Evolutionary conservation across 2,888 invertebrate genomes (phyloP), one percentile per base, ranked within the genome.

Genomic region (Clunio marinus): DNA sequence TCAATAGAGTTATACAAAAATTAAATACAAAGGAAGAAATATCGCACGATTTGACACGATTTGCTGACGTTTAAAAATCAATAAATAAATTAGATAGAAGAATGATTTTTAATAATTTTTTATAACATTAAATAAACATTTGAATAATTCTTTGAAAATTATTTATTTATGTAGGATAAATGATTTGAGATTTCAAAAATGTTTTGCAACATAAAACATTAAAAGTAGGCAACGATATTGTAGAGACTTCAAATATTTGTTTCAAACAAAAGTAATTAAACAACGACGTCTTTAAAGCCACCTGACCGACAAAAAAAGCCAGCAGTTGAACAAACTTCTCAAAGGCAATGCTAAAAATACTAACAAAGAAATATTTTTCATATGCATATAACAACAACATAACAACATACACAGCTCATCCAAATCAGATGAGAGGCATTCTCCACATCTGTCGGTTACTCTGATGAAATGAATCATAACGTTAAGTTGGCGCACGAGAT

Each of bases 401-500:
- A n/a, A n/a, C n/a, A n/a, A n/a, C n/a, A n/a, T n/a, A n/a, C n/a
- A n/a, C n/a, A n/a, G n/a, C 8, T 24, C 55, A 13, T 10, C n/a
- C 3, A 24, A 10, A 32, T 60, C 32, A 13, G 60, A 60, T 17
- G 60, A 24, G 37, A 60, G 35, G 20, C 17, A 7, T 28, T 17
- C 15, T 60, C n/a, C n/a, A 60, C 60, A 60, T 60, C 60, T 60
- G 60, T 60, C 60, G 32, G 22, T 27, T 55, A 10, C 13, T n/a
- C n/a, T n/a, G n/a, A n/a, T 46, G 20, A 60, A 10, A 32, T 35
- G 60, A 60, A 37, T 35, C 35, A 60, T 35, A 60, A 60, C 37
- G 60, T 60, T 35, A 60, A 51, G 35, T 28, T 35, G 17, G 60
- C 60, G 60, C 60, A 60, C 60, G 60, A 60, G 60, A 60, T 60